Base-by-base conservation (phyloP, 2,113 vertebrate genomes). In the Piprites chloris region DNA sequence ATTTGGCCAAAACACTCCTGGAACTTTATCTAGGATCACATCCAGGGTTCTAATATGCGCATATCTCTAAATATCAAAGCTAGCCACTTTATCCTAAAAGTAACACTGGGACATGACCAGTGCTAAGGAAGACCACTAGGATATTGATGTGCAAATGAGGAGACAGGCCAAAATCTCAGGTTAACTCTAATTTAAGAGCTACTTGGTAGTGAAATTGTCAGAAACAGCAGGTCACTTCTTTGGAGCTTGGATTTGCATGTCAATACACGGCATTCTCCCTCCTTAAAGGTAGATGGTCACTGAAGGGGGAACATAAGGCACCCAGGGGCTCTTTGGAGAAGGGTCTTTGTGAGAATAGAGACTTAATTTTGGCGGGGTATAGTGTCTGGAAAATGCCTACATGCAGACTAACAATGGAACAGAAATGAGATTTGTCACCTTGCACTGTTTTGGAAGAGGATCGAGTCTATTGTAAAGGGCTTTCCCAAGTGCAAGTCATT, bases 41-140 rank as follows among this genome's bases (percentile, higher is more conserved):
- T 63, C 67, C 85, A 94, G 56, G 76, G 94, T 95, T 90, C 73
- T 87, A 37, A 95, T 65, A 77, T 91, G 93, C 26, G 69, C 86
- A 89, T 95, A 72, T 63, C 73, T 87, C 73, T 87, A 92, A 94
- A 95, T 90, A 93, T 90, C 96, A 95, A 97, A 97, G 96, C n/a
- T 59, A 94, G 78, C 35, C 59, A 87, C 58, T 47, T 88, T 72
- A 68, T 35, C 83, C 93, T 89, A 32, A 86, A 96, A 94, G 69
- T 84, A 89, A 92, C 94, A 93, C 83, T 49, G 49, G 21, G 76
- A 84, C 79, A 90, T 39, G 53, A 89, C 35, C 75, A 86, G 33
- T 11, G 52, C 41, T 69, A 55, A 90, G 77, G 61, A 87, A 50
- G 73, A 87, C 26, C 66, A 35, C 49, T 67, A 46, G 46, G 56